These are phyloP conservation scores for Azorinus chamasolen DNA, from an alignment of 2,888 invertebrate genomes.

Conservation along the genomic window DNA sequence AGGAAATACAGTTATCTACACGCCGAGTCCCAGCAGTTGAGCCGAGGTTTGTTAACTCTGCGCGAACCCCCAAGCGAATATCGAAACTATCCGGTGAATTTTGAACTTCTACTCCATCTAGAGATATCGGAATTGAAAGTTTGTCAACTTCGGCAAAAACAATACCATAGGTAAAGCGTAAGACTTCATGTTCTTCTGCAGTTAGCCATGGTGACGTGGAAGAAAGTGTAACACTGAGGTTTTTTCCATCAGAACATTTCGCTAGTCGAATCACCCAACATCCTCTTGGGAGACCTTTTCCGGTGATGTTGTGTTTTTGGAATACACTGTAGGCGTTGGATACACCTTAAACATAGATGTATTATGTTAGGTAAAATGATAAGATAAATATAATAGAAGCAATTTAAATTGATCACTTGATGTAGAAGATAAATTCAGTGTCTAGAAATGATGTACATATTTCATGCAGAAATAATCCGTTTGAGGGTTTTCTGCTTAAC, in stretches of 20 bases:
- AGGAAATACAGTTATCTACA: conserved; percentile 25
- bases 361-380: too few species aligned
- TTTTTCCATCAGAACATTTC: conserved; percentile 30
- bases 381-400: too few species aligned
- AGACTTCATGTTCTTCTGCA: background rate
- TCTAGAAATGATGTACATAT: too few species aligned
- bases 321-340: conserved; percentile 14
- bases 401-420: too few species aligned
- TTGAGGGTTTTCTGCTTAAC: too few species aligned
- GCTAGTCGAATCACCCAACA: conserved; percentile 37
- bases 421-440: too few species aligned
- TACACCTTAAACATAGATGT: background rate
- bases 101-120: conserved; percentile 12
- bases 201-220: conserved; percentile 23
- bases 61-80: background rate
- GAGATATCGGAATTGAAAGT: conserved; percentile 18
- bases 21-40: too few species aligned
- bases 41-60: too few species aligned
- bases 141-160: conserved; percentile 23
- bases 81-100: conserved; percentile 2
- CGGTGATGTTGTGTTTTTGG: conserved; percentile 2
- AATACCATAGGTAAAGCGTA: conserved; percentile 16
- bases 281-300: conserved; percentile 43
- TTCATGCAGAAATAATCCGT: too few species aligned
- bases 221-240: conserved; percentile 17